phyloP scores from a whole-genome alignment of 1,140 invertebrate genomes.

The Nautilus pompilius region DNA sequence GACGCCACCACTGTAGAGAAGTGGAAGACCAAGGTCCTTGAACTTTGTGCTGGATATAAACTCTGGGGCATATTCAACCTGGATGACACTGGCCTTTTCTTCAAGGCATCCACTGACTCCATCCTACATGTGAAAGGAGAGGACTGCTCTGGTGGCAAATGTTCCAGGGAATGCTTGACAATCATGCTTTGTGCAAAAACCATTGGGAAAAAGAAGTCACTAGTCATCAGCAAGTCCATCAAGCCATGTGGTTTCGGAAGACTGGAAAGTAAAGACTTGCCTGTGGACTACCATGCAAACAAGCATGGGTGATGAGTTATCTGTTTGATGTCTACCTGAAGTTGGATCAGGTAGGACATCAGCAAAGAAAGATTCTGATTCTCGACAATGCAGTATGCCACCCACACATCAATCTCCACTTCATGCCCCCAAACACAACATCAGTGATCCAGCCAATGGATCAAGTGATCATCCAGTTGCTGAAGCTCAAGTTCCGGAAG shows the following conservation, averaged over 20 bases:
- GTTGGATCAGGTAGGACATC: conserved; percentile 9
- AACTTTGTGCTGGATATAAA: too few relatives aligned
- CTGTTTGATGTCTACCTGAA: conserved; percentile 7
- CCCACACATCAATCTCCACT: neutral
- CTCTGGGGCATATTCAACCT: conserved; percentile 12
- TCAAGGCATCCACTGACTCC: neutral
- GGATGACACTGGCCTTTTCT: too few relatives aligned
- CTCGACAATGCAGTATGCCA: conserved; percentile 6
- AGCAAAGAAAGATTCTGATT: conserved; percentile 14
- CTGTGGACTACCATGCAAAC: conserved; percentile 3
- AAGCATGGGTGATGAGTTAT: conserved; percentile 6
- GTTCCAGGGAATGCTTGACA: conserved; percentile 10
- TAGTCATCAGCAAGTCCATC: neutral
- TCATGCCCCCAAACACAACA: conserved; percentile 12
- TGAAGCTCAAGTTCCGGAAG: too few relatives aligned
- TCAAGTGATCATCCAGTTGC: too few relatives aligned
- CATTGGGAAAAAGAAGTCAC: neutral
- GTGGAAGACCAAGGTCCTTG: too few relatives aligned
- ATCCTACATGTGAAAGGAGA: conserved; percentile 11
- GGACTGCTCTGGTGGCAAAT: conserved; percentile 10
- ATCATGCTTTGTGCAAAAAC: conserved; percentile 5
- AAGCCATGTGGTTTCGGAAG: neutral
- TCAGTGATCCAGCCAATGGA: too few relatives aligned
- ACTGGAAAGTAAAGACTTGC: neutral
- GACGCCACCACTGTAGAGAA: too few relatives aligned